Evolutionary conservation across 2,113 vertebrate genomes (phyloP).

Genomic region (Xiphophorus couchianus): DNA sequence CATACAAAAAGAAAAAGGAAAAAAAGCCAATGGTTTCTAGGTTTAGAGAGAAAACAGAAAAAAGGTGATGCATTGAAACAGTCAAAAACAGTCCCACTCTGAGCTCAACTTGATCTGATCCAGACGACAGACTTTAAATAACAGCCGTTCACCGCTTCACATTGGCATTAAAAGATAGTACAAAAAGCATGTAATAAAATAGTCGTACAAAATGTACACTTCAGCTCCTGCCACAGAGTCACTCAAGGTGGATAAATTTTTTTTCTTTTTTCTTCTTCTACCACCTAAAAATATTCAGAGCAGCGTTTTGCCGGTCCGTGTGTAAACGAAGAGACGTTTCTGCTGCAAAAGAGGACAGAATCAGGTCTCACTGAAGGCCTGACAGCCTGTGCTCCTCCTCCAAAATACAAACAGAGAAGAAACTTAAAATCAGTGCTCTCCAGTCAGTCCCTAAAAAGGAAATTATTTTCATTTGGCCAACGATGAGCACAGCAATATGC

Average conservation of each 20-base stretch:
- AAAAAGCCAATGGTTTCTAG: not conserved
- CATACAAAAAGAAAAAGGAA: not conserved
- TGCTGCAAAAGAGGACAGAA: slow-evolving; percentile 30
- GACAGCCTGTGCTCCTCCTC: not conserved
- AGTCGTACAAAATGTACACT: not conserved
- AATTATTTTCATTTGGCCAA: slow-evolving; percentile 34
- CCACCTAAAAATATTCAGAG: not conserved
- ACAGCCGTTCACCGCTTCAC: not conserved
- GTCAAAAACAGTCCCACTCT: not conserved
- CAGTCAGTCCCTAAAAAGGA: slow-evolving; percentile 27
- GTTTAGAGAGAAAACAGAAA: not conserved
- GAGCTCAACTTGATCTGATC: too few species aligned
- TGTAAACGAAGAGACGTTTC: slow-evolving; percentile 16
- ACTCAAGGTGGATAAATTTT: too few species aligned
- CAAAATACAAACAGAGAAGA: slow-evolving; percentile 32
- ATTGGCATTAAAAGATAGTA: not conserved
- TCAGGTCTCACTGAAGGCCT: slow-evolving; percentile 44
- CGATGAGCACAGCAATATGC: not conserved
- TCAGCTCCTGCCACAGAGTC: not conserved
- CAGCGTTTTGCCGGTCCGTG: not conserved
- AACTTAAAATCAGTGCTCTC: not conserved
- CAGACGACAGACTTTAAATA: not conserved
- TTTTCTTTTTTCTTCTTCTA: too few species aligned
- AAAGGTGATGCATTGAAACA: not conserved
- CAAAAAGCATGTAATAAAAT: not conserved